Evolutionary conservation across 2,797 vertebrate species (phyloP).

Genomic region (Channa striata): DNA sequence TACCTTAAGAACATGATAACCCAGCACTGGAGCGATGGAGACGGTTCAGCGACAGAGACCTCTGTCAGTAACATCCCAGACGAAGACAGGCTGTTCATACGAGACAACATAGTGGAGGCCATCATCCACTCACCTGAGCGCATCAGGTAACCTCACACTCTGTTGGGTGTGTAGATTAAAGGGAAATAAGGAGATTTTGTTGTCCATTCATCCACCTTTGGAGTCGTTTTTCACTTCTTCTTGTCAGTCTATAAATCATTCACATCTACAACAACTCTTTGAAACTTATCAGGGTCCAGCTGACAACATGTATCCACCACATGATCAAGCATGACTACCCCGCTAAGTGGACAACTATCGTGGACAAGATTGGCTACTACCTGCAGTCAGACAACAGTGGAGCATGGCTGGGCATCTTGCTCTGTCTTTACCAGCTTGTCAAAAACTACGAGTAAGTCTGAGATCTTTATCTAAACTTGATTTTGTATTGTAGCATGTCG

Average conservation of each 20-base stretch:
- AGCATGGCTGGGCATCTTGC: constrained; percentile 97
- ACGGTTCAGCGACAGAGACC: constrained; percentile 87
- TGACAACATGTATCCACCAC: constrained; percentile 99
- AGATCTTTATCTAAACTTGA: not conserved
- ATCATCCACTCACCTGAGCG: constrained; percentile 99
- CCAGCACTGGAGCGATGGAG: constrained; percentile 97
- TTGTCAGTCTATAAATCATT: constrained; percentile 12
- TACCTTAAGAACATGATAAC: constrained; percentile 99
- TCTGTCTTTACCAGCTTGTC: constrained; percentile 98
- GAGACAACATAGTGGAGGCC: constrained; percentile 98
- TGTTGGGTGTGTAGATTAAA: not conserved
- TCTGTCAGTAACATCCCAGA: constrained; percentile 95
- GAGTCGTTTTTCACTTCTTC: not conserved
- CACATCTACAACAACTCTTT: constrained; percentile 12
- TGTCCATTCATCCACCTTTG: not conserved
- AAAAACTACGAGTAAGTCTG: constrained; percentile 98
- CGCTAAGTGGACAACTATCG: constrained; percentile 95
- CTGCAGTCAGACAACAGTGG: constrained; percentile 97
- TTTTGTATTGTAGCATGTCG: not conserved
- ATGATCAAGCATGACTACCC: constrained; percentile 99
- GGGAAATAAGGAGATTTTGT: not conserved
- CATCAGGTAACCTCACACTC: constrained; percentile 88
- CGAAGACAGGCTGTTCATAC: constrained; percentile 95
- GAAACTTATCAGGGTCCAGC: constrained; percentile 89
- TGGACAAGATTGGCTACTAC: constrained; percentile 98